Base-by-base conservation (phyloP, 2,113 vertebrate genomes). In the Stigmatopora argus region DNA sequence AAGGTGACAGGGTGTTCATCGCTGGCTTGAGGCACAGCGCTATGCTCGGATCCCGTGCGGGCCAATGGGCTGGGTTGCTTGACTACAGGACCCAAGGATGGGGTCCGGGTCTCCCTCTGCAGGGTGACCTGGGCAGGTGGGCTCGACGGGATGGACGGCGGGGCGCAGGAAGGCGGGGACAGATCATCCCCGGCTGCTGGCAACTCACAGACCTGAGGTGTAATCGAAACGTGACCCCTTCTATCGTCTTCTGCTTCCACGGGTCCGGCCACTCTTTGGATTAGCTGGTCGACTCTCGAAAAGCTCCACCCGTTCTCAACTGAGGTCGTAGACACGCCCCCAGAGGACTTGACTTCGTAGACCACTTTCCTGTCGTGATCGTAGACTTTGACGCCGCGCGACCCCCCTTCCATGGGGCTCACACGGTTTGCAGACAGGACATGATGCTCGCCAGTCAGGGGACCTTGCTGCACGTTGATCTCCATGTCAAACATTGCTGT, bases 401-500 rank as follows among this genome's bases (percentile, higher is more conserved):
- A 92, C 64, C 92, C 92, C 71, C 92, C 92, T 58, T 93, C 94
- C 85, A 91, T 87, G 45, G 92, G 94, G 89, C 85, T 93, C 88
- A 97, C 70, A 52, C 92, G 88, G 78, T 92, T 92, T 81, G 96
- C 82, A 51, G 96, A 99, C 89, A 98, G 92, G 92, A 96, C 89
- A 86, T 92, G 94, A 88, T 94, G 95, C 89, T 95, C 93, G 62
- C 97, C 96, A 44, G 94, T 98, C 85, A 92, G 93, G 80, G 90
- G 93, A 93, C 98, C 95, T 84, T 94, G 96, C 91, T 98, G 92
- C 83, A 98, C 93, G 90, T 93, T 98, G 93, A 97, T 95, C 94
- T 98, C 95, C 97, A 98, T 98, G 92, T 94, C 95, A 90, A 94
- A 97, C 90, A 96, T 90, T 85, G 94, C 95, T 98, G 93, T 86